phyloP scores from a whole-genome alignment of 2,113 vertebrate genomes.

The Cygnus buccinator region DNA sequence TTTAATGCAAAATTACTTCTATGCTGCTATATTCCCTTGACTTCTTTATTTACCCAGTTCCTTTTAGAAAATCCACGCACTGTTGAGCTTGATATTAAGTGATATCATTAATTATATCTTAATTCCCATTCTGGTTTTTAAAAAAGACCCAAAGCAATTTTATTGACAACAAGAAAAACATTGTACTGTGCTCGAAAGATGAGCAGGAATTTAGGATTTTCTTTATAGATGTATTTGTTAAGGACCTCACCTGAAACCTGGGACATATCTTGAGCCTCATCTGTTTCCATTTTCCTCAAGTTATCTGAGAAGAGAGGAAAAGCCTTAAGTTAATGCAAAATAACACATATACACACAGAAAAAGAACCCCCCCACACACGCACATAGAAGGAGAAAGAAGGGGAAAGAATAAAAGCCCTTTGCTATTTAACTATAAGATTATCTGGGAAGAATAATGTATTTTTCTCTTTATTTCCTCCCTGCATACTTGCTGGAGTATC shows the following conservation, averaged over 20 bases:
- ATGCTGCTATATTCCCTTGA: conserved; percentile 5
- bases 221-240: background rate
- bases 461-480: conserved; percentile 80
- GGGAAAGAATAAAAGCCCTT: background rate
- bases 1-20: conserved; percentile 35
- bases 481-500: conserved; percentile 78
- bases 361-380: background rate
- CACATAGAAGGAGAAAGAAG: conserved; percentile 18
- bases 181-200: conserved; percentile 16
- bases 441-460: conserved; percentile 78
- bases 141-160: conserved; percentile 45
- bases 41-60: conserved; percentile 18
- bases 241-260: conserved; percentile 93
- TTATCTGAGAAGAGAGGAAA: conserved; percentile 85
- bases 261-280: conserved; percentile 95
- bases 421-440: conserved; percentile 76
- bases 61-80: conserved; percentile 36
- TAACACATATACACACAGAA: conserved; percentile 13
- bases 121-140: conserved; percentile 16
- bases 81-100: background rate
- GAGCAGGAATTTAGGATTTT: conserved; percentile 41
- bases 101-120: background rate
- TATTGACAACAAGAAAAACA: conserved; percentile 29
- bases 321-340: conserved; percentile 78
- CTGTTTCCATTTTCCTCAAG: conserved; percentile 95